Conservation (phyloP, 2,797 vertebrate genomes). For the Prunella strophiata region DNA sequence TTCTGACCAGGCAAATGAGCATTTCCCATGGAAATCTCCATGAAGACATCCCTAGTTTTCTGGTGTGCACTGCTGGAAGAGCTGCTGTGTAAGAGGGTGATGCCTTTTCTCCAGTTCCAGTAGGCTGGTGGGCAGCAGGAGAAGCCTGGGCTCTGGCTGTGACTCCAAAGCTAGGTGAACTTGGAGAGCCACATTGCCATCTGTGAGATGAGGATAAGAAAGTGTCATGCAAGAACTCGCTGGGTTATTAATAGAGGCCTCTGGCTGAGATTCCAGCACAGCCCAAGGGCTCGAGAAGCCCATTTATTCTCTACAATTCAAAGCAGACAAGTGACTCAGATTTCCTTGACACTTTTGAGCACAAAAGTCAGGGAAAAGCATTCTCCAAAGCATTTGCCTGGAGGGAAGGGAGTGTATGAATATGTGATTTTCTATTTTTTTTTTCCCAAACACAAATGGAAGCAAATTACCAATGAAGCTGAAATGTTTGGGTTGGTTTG, state of each 20-base stretch:
- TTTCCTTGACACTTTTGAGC: constrained; percentile 13
- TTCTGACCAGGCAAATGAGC: not conserved
- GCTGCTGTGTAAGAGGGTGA: not conserved
- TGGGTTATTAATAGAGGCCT: constrained; percentile 20
- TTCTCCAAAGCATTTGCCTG: constrained; percentile 12
- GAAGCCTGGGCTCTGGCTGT: not conserved
- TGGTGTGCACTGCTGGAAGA: not conserved
- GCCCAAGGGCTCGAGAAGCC: constrained; percentile 27
- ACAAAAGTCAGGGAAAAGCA: not conserved
- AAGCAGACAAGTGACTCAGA: constrained; percentile 29
- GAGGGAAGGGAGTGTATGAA: not conserved
- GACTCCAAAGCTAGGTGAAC: not conserved
- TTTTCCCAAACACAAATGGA: not conserved
- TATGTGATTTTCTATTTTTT: not conserved
- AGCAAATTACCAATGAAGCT: not conserved
- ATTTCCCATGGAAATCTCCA: not conserved
- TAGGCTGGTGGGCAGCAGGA: not conserved
- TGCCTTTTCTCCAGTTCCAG: not conserved
- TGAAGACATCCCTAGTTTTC: not conserved
- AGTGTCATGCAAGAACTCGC: not conserved
- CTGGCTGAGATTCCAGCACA: constrained; percentile 5
- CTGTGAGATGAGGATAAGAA: not conserved
- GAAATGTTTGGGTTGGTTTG: constrained; percentile 19
- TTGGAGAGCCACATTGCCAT: not conserved
- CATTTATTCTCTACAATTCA: constrained; percentile 30